Percentiles rank a stretch among this genome's conserved stretches.
phyloP scores from a whole-genome alignment of 2,797 vertebrate genomes.

The Lepus oiostolus region DNA sequence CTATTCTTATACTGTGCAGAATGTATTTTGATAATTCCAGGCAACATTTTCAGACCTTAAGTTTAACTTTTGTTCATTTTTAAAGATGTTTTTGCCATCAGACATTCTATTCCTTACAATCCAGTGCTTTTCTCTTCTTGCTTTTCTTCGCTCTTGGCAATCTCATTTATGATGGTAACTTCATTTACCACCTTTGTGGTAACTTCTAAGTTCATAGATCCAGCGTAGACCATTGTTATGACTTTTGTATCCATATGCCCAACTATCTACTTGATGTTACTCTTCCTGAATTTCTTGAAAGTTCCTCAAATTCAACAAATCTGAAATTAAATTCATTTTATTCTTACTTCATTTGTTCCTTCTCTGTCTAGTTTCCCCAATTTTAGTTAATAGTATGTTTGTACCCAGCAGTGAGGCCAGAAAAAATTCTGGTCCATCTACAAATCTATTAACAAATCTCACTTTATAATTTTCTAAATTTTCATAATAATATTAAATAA shows the following conservation, averaged over 20 bases:
- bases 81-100: not conserved
- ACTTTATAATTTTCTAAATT: not conserved
- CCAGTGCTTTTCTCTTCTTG: not conserved
- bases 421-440: not conserved
- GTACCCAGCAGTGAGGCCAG: not conserved
- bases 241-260: not conserved
- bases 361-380: not conserved
- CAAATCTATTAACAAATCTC: not conserved
- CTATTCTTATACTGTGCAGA: not conserved
- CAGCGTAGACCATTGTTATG: not conserved
- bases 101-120: not conserved
- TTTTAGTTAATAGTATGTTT: slow-evolving; percentile 5
- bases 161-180: not conserved
- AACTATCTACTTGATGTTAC: not conserved
- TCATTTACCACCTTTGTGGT: not conserved
- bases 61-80: slow-evolving; percentile 4
- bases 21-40: not conserved
- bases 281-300: not conserved
- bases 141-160: not conserved
- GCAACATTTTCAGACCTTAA: slow-evolving; percentile 9
- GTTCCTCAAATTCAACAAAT: not conserved
- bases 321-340: not conserved
- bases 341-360: not conserved
- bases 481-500: not conserved
- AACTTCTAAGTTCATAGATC: not conserved